Evolutionary conservation across 2,888 invertebrate genomes (phyloP).

Genomic region (Morinoia aosen): DNA sequence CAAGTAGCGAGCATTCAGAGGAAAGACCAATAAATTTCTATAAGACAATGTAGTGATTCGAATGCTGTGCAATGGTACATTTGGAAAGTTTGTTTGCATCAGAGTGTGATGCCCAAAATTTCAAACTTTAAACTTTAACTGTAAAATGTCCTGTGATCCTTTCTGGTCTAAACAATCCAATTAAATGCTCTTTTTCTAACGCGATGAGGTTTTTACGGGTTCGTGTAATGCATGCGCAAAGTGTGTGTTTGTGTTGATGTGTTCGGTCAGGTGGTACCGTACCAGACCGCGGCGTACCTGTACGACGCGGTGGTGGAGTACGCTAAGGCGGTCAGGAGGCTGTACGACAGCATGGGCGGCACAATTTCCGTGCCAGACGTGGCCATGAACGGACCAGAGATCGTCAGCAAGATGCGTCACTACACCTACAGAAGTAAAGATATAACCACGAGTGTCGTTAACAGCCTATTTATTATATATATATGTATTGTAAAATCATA

Average conservation of each 20-base stretch:
- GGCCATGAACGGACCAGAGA: neutral
- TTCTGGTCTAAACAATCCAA: neutral
- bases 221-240: neutral
- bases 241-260: neutral
- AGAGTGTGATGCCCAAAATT: no score
- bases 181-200: neutral
- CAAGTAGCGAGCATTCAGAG: no score
- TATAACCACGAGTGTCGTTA: neutral
- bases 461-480: neutral
- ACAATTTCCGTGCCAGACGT: neutral
- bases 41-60: no score
- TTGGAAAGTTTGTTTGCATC: no score
- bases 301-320: constrained; percentile 45
- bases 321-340: neutral
- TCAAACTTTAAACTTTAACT: neutral
- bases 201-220: neutral
- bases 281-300: constrained; percentile 19
- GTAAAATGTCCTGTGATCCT: neutral
- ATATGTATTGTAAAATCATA: neutral
- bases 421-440: constrained; percentile 3
- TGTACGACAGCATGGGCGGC: neutral
- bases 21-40: no score
- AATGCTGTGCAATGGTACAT: no score
- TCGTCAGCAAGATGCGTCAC: neutral
- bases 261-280: neutral